Conservation (phyloP, 2,797 vertebrate genomes). For the Luscinia luscinia region DNA sequence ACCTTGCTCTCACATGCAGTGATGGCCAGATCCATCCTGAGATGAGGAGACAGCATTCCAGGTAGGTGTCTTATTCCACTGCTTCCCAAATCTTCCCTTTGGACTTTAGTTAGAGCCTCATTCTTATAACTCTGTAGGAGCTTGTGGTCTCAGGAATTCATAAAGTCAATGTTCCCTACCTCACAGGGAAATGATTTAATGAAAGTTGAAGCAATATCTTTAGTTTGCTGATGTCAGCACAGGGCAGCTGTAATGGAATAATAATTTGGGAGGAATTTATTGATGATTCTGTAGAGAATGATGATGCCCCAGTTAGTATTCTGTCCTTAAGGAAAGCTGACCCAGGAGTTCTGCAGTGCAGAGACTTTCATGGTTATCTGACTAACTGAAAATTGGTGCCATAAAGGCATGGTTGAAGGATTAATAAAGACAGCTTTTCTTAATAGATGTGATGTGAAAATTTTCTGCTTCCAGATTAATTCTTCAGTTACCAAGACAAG, state of each 20-base stretch:
- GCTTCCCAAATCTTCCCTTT: not conserved
- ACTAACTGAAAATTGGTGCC: not conserved
- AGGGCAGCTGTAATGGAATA: not conserved
- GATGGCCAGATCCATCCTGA: not conserved
- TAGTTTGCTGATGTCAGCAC: not conserved
- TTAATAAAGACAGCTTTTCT: not conserved
- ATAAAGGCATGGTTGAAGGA: not conserved
- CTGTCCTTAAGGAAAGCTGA: constrained; percentile 23
- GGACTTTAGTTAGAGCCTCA: not conserved
- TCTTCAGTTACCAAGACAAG: not conserved
- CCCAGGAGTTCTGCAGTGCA: not conserved
- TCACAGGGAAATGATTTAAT: not conserved
- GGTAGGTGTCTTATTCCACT: not conserved
- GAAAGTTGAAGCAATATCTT: not conserved
- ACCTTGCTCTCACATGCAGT: rapidly evolving
- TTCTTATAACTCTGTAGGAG: not conserved
- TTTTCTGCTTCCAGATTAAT: not conserved
- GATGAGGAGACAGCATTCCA: not conserved
- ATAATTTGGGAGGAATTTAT: not conserved
- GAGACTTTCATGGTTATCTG: not conserved
- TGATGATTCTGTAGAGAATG: not conserved
- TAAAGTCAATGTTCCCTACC: not conserved
- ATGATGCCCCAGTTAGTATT: not conserved
- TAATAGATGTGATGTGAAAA: not conserved
- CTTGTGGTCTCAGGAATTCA: not conserved